Conservation (phyloP, 2,113 vertebrate species). For the Rhabdomys dilectus region DNA sequence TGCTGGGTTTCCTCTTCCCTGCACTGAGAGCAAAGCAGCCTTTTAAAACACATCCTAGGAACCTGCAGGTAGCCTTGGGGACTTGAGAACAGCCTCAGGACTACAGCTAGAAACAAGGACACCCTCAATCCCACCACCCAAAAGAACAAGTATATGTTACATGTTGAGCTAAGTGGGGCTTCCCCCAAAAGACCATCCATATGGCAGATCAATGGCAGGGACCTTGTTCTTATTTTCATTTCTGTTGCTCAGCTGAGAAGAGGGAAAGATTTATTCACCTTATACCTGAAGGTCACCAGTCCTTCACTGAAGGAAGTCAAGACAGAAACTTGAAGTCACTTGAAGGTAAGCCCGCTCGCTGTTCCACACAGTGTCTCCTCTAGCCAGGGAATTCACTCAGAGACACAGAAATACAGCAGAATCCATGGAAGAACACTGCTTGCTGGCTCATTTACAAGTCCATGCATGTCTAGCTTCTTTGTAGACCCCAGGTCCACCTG, state of each 20-base stretch:
- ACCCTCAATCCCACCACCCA: neutral
- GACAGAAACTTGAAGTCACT: neutral
- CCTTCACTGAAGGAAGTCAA: neutral
- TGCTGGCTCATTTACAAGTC: neutral
- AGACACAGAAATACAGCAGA: neutral
- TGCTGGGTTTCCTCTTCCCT: neutral
- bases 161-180: neutral
- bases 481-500: neutral
- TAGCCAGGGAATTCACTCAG: neutral
- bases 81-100: neutral
- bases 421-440: neutral
- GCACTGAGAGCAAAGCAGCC: neutral
- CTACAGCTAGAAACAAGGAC: no score
- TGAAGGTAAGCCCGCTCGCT: neutral
- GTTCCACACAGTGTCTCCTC: neutral
- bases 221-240: neutral
- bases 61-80: neutral
- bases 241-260: neutral
- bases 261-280: neutral
- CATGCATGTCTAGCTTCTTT: neutral
- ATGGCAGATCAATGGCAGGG: neutral
- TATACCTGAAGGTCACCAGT: neutral
- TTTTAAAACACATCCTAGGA: neutral
- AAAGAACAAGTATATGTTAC: neutral
- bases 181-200: neutral